phyloP scores from a whole-genome alignment of 2,888 invertebrate genomes.

The Leucophora obtusa region DNA sequence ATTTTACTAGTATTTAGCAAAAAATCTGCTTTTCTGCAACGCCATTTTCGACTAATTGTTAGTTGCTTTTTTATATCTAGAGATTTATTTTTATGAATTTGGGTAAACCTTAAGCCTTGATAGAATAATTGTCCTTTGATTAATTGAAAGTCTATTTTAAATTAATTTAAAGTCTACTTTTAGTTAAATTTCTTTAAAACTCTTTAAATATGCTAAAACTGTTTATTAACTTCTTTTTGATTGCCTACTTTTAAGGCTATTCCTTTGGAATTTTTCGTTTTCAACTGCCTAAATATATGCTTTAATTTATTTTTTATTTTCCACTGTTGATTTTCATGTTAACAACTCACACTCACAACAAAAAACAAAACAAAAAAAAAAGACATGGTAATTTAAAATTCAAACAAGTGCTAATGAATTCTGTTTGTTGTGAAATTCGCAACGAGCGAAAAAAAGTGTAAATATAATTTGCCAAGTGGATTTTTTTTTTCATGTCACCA shows the following conservation, averaged over 20 bases:
- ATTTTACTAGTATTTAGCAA: no score
- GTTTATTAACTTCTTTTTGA: no score
- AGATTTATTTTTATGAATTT: no score
- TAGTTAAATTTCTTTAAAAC: no score
- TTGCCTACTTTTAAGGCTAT: background rate
- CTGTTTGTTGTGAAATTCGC: constrained; percentile 33
- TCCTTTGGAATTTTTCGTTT: background rate
- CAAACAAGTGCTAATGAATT: constrained; percentile 37
- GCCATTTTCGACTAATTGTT: no score
- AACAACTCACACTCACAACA: background rate
- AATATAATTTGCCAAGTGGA: constrained; percentile 47
- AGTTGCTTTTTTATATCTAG: no score
- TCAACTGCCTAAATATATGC: constrained; percentile 9
- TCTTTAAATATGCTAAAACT: no score
- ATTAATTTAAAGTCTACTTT: no score
- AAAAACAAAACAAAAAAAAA: background rate
- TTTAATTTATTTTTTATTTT: background rate
- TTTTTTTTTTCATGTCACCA: constrained; percentile 20
- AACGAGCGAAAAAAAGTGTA: constrained; percentile 24
- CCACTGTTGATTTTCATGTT: background rate
- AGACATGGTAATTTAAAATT: constrained; percentile 34
- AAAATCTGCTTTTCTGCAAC: no score
- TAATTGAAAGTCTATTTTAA: no score
- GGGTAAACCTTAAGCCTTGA: no score
- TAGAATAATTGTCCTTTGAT: no score